phyloP scores from a whole-genome alignment of 2,888 invertebrate genomes.

The Oscheius sp. region DNA sequence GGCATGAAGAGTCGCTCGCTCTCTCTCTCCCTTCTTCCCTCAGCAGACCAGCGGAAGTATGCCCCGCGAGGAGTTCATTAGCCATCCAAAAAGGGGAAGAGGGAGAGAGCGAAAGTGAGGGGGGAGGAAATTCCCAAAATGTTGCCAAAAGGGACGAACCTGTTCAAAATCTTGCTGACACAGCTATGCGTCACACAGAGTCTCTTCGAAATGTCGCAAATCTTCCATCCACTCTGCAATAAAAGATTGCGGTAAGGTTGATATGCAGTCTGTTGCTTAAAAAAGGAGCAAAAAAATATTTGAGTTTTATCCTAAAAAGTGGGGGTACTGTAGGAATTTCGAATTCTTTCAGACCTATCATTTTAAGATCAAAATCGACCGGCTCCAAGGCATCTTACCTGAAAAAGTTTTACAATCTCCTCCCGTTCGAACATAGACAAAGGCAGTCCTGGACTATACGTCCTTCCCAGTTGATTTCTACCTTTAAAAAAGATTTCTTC shows the following conservation, averaged over 20 bases:
- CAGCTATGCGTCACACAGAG: constrained; percentile 68
- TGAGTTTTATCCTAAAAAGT: too few relatives aligned
- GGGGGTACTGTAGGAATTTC: too few relatives aligned
- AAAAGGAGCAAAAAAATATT: too few relatives aligned
- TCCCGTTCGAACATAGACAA: constrained; percentile 67
- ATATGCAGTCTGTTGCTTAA: too few relatives aligned
- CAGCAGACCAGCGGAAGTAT: neutral
- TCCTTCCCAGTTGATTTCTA: constrained; percentile 67
- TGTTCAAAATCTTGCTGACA: constrained; percentile 67
- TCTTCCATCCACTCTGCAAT: constrained; percentile 66
- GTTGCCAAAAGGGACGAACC: constrained; percentile 37
- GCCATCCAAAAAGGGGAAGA: too few relatives aligned
- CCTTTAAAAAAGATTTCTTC: constrained; percentile 48
- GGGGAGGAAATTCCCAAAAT: too few relatives aligned
- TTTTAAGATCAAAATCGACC: too few relatives aligned
- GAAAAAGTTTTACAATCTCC: constrained; percentile 64
- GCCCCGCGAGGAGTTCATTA: too few relatives aligned
- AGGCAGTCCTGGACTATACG: constrained; percentile 67
- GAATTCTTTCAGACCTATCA: too few relatives aligned
- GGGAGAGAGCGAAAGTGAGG: too few relatives aligned
- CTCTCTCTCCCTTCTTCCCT: too few relatives aligned
- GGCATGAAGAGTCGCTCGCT: neutral
- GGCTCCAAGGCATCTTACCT: constrained; percentile 34
- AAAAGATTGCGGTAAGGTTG: too few relatives aligned
- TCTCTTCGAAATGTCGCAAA: constrained; percentile 68